Conservation (phyloP, 2,797 vertebrate genomes). For the Arnoldichthys spilopterus region DNA sequence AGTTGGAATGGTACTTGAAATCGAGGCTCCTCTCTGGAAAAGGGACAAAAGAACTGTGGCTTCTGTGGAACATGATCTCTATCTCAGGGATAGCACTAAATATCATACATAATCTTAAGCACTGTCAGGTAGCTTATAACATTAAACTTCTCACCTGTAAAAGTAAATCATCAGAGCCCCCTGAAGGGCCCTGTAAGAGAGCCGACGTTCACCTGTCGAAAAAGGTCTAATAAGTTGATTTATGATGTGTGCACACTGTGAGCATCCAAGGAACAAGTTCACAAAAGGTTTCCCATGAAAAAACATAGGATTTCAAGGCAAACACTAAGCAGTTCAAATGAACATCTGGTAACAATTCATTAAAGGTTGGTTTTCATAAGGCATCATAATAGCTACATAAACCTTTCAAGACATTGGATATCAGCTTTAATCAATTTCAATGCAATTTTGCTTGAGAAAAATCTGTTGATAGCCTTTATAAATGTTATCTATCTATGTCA, state of each 20-base stretch:
- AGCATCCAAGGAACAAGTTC: not conserved
- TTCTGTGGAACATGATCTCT: not conserved
- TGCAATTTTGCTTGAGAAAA: no score
- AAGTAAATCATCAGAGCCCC: constrained; percentile 97
- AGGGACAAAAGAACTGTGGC: not conserved
- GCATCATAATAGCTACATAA: no score
- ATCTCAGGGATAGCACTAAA: not conserved
- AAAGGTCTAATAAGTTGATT: not conserved
- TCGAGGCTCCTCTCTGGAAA: constrained; percentile 90
- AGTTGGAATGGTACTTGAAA: constrained; percentile 98
- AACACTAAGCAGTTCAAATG: no score
- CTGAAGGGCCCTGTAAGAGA: constrained; percentile 94
- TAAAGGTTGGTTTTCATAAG: no score
- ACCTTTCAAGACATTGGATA: no score
- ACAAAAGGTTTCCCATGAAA: no score
- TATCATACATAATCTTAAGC: not conserved
- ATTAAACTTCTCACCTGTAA: constrained; percentile 83
- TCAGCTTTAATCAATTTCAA: no score
- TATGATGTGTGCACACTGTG: not conserved
- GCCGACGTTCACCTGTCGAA: constrained; percentile 86
- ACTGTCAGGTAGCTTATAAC: not conserved
- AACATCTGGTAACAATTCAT: no score
- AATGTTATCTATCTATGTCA: no score
- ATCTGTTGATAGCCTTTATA: no score
- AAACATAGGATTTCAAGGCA: no score